Percentiles rank a stretch among this genome's conserved stretches.
Evolutionary conservation across 2,888 invertebrate genomes (phyloP).

Genomic region (Eristalinus aeneus): DNA sequence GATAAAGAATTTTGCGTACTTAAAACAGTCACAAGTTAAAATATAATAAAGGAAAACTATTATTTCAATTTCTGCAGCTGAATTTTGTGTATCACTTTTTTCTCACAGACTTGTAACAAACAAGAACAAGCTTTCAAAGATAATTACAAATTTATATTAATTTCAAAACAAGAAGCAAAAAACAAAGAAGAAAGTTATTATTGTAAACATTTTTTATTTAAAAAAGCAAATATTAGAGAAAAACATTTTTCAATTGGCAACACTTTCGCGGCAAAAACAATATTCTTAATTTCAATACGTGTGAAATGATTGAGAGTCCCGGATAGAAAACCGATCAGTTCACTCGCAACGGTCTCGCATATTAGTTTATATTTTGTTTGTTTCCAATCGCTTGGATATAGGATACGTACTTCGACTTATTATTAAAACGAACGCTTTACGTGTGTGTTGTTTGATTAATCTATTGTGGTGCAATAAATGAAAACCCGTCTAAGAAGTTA

Average conservation of each 20-base stretch:
- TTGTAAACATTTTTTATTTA: too few species aligned
- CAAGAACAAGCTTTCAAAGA: too few species aligned
- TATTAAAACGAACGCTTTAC: background rate
- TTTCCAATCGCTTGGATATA: background rate
- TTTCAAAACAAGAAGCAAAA: too few species aligned
- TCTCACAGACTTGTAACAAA: too few species aligned
- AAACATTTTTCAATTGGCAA: background rate
- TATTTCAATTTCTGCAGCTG: too few species aligned
- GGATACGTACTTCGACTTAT: background rate
- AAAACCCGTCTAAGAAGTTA: background rate
- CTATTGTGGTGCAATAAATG: background rate
- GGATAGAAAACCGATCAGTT: background rate
- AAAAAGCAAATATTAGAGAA: background rate
- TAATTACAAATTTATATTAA: too few species aligned
- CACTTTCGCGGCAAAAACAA: background rate
- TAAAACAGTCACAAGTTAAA: too few species aligned
- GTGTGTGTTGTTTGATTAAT: background rate
- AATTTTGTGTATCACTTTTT: too few species aligned
- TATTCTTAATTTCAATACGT: background rate
- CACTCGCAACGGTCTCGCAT: background rate
- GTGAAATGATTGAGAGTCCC: background rate
- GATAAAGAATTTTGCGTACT: too few species aligned
- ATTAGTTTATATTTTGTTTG: background rate
- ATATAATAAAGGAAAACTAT: too few species aligned
- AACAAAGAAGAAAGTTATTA: too few species aligned